Conservation (phyloP, 1,140 invertebrate species). For the Cherax destructor region DNA sequence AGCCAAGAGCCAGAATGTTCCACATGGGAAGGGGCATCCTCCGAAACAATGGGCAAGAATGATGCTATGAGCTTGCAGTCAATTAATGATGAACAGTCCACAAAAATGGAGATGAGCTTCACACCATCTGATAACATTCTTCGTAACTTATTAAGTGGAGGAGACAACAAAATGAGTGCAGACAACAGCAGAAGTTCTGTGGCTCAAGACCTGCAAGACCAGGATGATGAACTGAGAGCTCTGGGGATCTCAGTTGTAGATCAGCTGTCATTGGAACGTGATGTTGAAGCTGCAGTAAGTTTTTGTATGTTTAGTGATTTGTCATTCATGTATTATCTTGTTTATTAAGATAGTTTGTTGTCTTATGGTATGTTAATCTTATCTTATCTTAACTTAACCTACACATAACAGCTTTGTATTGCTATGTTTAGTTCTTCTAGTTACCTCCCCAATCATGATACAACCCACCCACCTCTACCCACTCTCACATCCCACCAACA, state of each 20-base stretch:
- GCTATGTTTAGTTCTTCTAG: too few relatives aligned
- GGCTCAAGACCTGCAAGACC: slow-evolving; percentile 40
- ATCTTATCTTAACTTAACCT: too few relatives aligned
- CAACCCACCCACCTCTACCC: too few relatives aligned
- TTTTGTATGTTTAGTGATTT: not conserved
- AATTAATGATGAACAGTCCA: not conserved
- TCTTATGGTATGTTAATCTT: not conserved
- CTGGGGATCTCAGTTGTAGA: slow-evolving; percentile 63
- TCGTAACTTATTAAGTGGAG: not conserved
- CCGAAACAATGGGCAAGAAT: not conserved
- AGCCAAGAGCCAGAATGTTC: not conserved
- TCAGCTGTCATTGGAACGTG: slow-evolving; percentile 55
- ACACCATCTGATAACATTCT: not conserved
- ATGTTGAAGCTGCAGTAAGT: slow-evolving; percentile 65
- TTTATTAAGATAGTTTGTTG: not conserved
- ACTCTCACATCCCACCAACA: too few relatives aligned
- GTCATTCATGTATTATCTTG: not conserved
- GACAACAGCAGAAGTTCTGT: not conserved
- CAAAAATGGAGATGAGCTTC: not conserved
- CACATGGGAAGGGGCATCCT: not conserved
- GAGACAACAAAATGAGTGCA: not conserved
- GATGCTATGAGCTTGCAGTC: not conserved
- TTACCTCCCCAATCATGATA: too few relatives aligned
- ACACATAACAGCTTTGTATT: too few relatives aligned
- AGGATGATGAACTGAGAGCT: slow-evolving; percentile 55